Base-by-base conservation (phyloP, 23 tunicate species). In the Halocynthia roretzi region DNA sequence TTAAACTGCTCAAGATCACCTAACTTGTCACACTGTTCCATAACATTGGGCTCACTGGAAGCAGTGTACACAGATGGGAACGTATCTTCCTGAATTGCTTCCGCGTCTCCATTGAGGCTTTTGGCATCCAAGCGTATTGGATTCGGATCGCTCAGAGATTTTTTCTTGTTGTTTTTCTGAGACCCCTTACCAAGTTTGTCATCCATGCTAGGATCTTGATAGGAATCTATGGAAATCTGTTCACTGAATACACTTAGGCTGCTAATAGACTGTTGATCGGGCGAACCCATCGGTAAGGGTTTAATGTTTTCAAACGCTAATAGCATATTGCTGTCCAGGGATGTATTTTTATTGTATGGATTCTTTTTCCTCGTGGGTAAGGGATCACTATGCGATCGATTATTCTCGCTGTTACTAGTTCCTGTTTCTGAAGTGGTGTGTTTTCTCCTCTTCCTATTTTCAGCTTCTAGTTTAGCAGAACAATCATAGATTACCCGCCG, bases 121-220 rank as follows among this genome's bases (percentile, higher is more conserved):
- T 48, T 10, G 8, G 74, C 20, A n/a, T 80, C 58, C 7, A 69
- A 20, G 10, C 56, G 65, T 10, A 56, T 48, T 56, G 76, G 76
- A 55, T 85, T 85, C 7, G 97, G 97, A 72, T 91, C 97, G 60
- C 97, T 91, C 61, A 20, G 69, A 14, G 97, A 91, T 71, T 91
- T 91, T 71, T 91, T 85, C 72, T 50, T 62, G 56, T 14, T 74
- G 14, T 53, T 49, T 15, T 54, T 74, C 78, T 10, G 76, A 71
- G 70, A 65, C 5, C 31, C 70, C 10, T 10, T 65, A 8, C 10
- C n/a, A 50, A 71, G 50, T 14, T 74, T 31, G 44, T 31, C 4
- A 31, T 31, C 44, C 44, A 31, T 31, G 44, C 44, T 31, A 31
- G 44, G 44, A 31, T 31, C 44, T 31, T 31, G 44, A 31, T 31